These are phyloP conservation scores for Furcifer pardalis DNA, from an alignment of 2,797 vertebrate genomes.

Conservation along the genomic window DNA sequence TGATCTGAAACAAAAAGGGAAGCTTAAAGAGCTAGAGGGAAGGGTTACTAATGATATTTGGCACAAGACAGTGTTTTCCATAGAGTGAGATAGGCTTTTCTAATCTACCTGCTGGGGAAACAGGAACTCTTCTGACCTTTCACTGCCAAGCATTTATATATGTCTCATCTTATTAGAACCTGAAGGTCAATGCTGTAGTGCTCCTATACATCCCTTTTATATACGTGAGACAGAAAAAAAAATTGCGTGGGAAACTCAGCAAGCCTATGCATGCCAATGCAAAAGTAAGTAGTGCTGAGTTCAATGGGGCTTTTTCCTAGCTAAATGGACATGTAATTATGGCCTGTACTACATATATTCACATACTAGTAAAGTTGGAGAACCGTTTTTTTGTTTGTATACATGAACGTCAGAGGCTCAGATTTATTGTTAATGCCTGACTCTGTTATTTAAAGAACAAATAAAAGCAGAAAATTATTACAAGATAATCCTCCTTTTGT, in stretches of 20 bases:
- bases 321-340: background rate
- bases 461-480: background rate
- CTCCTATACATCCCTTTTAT: constrained; percentile 4
- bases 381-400: background rate
- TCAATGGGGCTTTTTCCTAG: background rate
- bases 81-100: background rate
- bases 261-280: background rate
- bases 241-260: background rate
- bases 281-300: background rate
- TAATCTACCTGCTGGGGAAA: background rate
- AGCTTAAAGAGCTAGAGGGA: background rate
- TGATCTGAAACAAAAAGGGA: constrained; percentile 23
- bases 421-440: too few relatives aligned
- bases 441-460: background rate
- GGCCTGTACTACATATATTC: background rate
- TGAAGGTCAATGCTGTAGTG: background rate
- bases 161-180: background rate
- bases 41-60: constrained; percentile 12
- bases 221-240: background rate
- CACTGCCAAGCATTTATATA: background rate
- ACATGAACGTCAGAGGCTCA: background rate
- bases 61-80: background rate
- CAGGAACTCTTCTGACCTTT: constrained; percentile 8
- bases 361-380: background rate
- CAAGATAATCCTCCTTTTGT: background rate